phyloP scores from a whole-genome alignment of 2,113 vertebrate genomes.

The Plectropomus leopardus region DNA sequence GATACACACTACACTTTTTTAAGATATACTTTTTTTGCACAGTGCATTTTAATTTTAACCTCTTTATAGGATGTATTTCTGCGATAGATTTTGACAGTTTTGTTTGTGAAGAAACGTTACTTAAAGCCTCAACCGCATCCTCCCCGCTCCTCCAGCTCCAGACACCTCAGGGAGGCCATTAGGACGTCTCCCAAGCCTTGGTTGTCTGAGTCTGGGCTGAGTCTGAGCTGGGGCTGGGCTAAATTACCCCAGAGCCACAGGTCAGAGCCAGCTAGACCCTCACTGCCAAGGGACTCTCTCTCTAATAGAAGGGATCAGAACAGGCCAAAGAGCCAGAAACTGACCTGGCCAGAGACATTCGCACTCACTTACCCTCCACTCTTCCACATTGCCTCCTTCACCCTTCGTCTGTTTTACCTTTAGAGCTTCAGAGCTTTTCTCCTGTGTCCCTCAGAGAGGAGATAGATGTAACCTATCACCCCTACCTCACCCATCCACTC shows the following conservation, averaged over 20 bases:
- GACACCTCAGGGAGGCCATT: constrained; percentile 81
- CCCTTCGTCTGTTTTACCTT: constrained; percentile 44
- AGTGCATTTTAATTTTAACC: neutral
- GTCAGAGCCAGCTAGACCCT: constrained; percentile 72
- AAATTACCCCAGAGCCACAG: constrained; percentile 82
- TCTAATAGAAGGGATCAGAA: constrained; percentile 79
- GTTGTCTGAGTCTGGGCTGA: constrained; percentile 62
- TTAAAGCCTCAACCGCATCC: constrained; percentile 39
- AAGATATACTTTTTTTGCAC: neutral
- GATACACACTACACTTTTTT: too few relatives aligned
- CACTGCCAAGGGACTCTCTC: constrained; percentile 62
- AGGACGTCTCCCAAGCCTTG: constrained; percentile 56
- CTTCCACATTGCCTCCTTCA: constrained; percentile 37
- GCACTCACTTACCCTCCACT: constrained; percentile 66
- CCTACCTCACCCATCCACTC: constrained; percentile 27
- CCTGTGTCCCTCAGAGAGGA: constrained; percentile 48
- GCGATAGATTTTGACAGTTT: constrained; percentile 11
- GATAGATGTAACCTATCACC: constrained; percentile 59
- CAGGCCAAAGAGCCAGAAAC: constrained; percentile 71
- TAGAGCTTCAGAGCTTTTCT: constrained; percentile 47
- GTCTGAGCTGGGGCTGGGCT: constrained; percentile 59
- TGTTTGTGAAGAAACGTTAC: constrained; percentile 38
- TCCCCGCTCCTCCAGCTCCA: constrained; percentile 50
- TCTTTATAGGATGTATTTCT: constrained; percentile 12
- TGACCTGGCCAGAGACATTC: constrained; percentile 71